Evolutionary conservation across 1,140 invertebrate species (phyloP), one percentile per base, ranked within the genome.

Genomic region (Mycetomoellerius zeteki): DNA sequence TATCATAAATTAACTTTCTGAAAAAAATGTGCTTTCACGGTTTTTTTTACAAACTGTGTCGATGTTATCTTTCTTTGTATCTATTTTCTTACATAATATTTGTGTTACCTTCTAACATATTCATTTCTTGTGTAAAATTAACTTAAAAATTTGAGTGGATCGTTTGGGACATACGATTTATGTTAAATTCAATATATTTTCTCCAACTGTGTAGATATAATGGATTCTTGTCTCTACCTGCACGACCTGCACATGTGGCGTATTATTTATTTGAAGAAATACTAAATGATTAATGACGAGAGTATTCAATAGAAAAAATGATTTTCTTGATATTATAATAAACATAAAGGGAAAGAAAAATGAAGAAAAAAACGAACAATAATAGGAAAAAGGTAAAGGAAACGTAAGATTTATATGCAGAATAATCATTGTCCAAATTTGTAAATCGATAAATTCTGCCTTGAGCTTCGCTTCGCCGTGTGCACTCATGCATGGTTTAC

Each of bases 401-500:
- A 50, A 24, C 8, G 37, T 33, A 52, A 4, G 14, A 21, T 30
- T 64, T 47, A 33, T 37, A 16, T 10, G 47, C 30, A 24, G 21
- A 30, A 7, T 14, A 43, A 16, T 33, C 16, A 71, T 71, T 71
- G 21, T 71, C 16, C 8, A 64, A 64, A 78, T 78, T 64, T 24
- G 16, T 12, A 71, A 81, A 81, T 69, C 50, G 64, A 21, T 12
- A 71, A 71, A 58, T 50, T 69, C 21, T 50, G 10, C 24, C 33
- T 52, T 65, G 21, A 54, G 52, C 8, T 69, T 6, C 43, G 19
- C 12, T 19, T n/a, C 64, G 37, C 27, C 27, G 47, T 47, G 65
- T n/a, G 65, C 78, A 71, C 7, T 81, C 64, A 43, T 81, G 78
- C 65, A 56, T 37, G 30, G 30, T 81, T 81, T 69, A 81, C 50